These are phyloP conservation scores for Portunus trituberculatus DNA, from an alignment of 1,140 invertebrate genomes.

Conservation along the genomic window DNA sequence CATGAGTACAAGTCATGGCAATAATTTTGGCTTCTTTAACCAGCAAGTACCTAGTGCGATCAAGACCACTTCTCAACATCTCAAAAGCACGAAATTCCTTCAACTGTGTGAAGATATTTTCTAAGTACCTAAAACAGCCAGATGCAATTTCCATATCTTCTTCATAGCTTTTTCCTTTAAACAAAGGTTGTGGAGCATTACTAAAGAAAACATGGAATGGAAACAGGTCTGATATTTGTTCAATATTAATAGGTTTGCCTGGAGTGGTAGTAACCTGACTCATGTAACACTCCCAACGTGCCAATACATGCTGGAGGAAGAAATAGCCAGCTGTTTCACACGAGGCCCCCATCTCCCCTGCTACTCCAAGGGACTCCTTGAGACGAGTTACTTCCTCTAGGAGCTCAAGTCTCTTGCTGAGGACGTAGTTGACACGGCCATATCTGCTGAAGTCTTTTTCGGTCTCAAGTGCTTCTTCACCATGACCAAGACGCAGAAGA, in stretches of 20 bases:
- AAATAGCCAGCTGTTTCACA: slow-evolving; percentile 99
- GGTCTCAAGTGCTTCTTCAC: slow-evolving; percentile 98
- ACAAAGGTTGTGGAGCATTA: slow-evolving; percentile 95
- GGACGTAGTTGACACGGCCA: slow-evolving; percentile 98
- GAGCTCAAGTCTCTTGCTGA: slow-evolving; percentile 95
- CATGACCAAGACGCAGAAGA: slow-evolving; percentile 98
- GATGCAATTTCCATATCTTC: slow-evolving; percentile 95
- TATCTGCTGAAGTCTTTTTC: slow-evolving; percentile 99
- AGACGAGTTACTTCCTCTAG: slow-evolving; percentile 94
- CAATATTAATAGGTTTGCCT: slow-evolving; percentile 79
- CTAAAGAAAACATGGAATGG: slow-evolving; percentile 96
- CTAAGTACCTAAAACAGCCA: slow-evolving; percentile 97
- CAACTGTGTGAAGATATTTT: slow-evolving; percentile 97
- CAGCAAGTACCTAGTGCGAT: slow-evolving; percentile 96
- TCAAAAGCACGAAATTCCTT: slow-evolving; percentile 99
- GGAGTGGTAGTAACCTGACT: slow-evolving; percentile 83
- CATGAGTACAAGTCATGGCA: slow-evolving; percentile 99
- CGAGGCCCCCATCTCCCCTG: slow-evolving; percentile 96
- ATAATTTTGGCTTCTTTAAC: slow-evolving; percentile 99
- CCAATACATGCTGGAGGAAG: slow-evolving; percentile 91
- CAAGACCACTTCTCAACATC: slow-evolving; percentile 92
- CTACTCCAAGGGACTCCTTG: slow-evolving; percentile 91
- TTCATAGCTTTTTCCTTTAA: slow-evolving; percentile 89
- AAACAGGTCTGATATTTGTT: slow-evolving; percentile 87
- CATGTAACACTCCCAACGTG: slow-evolving; percentile 95